These are phyloP conservation scores for Halichoerus grypus DNA, from an alignment of 2,113 vertebrate genomes.

Conservation along the genomic window DNA sequence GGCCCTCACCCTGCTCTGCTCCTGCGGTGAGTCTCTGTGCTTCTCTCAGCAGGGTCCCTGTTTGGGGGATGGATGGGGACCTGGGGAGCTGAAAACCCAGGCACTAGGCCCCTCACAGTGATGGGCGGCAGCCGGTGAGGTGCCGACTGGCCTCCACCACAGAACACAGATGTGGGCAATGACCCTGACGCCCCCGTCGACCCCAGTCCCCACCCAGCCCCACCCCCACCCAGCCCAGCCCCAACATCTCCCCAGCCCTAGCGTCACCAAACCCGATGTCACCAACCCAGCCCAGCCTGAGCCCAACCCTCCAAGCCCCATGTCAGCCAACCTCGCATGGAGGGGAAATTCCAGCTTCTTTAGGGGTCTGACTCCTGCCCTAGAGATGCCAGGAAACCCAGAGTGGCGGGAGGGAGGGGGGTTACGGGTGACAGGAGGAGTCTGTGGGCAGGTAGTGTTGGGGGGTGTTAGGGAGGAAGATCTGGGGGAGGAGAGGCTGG, in stretches of 20 bases:
- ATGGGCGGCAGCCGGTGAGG: not conserved
- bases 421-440: not conserved
- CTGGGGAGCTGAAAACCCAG: not conserved
- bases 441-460: not conserved
- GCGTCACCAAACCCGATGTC: not conserved
- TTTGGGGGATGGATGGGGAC: accelerated
- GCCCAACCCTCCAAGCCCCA: not conserved
- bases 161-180: not conserved
- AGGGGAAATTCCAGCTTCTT: not conserved
- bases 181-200: not conserved
- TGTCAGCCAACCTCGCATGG: not conserved
- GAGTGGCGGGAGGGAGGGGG: not conserved
- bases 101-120: not conserved
- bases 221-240: accelerated
- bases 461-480: not conserved
- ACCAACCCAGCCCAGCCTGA: not conserved
- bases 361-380: not conserved
- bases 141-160: not conserved
- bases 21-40: constrained; percentile 60
- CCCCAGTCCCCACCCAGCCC: not conserved
- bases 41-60: not conserved
- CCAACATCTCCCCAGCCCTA: not conserved
- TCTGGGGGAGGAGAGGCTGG: not conserved
- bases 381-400: no score
- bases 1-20: not conserved